These are phyloP conservation scores for Coregonus suidteri DNA, from an alignment of 2,797 vertebrate genomes.

Conservation along the genomic window DNA sequence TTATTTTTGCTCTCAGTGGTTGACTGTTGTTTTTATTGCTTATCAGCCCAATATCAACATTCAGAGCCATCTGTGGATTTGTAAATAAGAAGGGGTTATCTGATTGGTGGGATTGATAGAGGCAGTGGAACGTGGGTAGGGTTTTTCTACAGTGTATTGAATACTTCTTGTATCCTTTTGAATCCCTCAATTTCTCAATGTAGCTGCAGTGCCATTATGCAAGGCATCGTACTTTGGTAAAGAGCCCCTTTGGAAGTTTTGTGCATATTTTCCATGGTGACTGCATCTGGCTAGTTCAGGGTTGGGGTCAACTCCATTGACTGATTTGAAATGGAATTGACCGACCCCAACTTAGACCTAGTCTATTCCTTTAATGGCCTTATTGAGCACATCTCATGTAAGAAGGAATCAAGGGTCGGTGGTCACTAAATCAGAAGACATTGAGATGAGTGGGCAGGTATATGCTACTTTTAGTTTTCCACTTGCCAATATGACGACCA, in stretches of 20 bases:
- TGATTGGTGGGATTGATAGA: background rate
- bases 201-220: background rate
- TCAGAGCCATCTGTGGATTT: background rate
- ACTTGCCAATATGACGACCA: background rate
- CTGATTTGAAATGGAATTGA: background rate
- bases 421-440: background rate
- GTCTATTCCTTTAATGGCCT: background rate
- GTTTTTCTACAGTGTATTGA: background rate
- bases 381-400: background rate
- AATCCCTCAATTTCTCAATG: background rate
- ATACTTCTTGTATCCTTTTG: background rate
- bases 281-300: background rate
- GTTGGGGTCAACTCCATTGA: background rate
- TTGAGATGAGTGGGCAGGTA: background rate
- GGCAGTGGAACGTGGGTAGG: background rate
- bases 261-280: background rate
- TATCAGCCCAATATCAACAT: background rate
- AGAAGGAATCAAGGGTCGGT: background rate
- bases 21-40: background rate
- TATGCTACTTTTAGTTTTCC: slow-evolving; percentile 1
- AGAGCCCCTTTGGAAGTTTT: background rate
- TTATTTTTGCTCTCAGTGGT: background rate
- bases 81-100: background rate
- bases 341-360: background rate
- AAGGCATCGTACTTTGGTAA: background rate